Base-by-base conservation (phyloP, 2,113 vertebrate genomes). In the Mastomys coucha region DNA sequence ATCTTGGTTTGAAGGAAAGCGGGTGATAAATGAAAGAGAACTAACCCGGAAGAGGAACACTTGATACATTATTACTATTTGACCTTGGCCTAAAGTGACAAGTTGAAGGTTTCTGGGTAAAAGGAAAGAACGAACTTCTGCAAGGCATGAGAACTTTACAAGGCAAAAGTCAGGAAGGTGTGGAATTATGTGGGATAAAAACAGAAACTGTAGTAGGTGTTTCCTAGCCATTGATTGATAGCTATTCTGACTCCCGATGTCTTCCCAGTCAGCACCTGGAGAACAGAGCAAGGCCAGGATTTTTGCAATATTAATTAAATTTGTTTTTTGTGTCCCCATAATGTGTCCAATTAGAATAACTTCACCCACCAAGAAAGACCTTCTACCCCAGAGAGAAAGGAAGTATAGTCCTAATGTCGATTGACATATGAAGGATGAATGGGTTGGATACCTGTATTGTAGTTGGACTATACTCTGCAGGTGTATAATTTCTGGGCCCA, bases 51-150 rank as follows among this genome's bases (percentile, higher is more conserved):
- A 85, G 36, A 16, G 7, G 10, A 82, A 81, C 95, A 33, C 4
- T 65, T 86, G 89, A 91, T 36, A 84, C 31, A 93, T 39, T 28
- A 20, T 89, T 89, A 11, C 49, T 49, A 75, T 75, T 89, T 92
- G 78, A 90, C 58, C 93, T 81, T 89, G 75, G 22, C 22, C 77
- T 67, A 26, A 80, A 87, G 60, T 51, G 39, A 76, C 85, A 53
- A 94, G 24, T 20, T 85, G 42, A 12, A 80, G 14, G 92, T 95
- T 92, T 82, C 56, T 45, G 78, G 49, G 7, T 73, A 60, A n/a
- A 82, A 67, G 56, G 73, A 3, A 89, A 82, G 56, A 77, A 69
- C 69, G 8, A 92, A 82, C 45, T 60, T 63, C 16, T 31, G 2
- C 24, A 88, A 42, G 22, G 10, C 49, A 28, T 88, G 49, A 39